Evolutionary conservation across 2,888 invertebrate species (phyloP).

Genomic region (Germaria angustata): DNA sequence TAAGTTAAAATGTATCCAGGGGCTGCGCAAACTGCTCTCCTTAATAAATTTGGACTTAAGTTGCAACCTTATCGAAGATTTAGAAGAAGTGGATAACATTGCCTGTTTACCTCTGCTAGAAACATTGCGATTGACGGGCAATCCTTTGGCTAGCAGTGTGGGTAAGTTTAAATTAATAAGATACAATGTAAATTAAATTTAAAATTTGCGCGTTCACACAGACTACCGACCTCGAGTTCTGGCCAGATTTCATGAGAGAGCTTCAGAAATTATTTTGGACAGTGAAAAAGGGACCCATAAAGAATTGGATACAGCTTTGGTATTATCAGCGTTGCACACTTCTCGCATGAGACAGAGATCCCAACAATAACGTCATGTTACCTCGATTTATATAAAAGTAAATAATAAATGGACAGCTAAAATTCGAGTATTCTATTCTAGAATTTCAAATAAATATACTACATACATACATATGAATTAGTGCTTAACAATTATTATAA

Average conservation of each 20-base stretch:
- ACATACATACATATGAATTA: no score
- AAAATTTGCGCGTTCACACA: slow-evolving; percentile 77
- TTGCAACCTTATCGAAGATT: slow-evolving; percentile 89
- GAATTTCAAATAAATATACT: neutral
- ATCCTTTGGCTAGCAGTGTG: slow-evolving; percentile 87
- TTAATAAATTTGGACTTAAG: slow-evolving; percentile 92
- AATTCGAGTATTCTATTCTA: neutral
- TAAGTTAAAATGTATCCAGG: slow-evolving; percentile 85
- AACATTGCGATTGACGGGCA: slow-evolving; percentile 91
- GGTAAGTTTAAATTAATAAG: slow-evolving; percentile 71
- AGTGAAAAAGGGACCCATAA: slow-evolving; percentile 92
- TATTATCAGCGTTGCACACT: slow-evolving; percentile 90
- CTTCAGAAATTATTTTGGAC: slow-evolving; percentile 91
- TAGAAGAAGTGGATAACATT: slow-evolving; percentile 90
- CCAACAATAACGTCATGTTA: slow-evolving; percentile 53
- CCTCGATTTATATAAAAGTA: neutral
- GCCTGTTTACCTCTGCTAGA: slow-evolving; percentile 92
- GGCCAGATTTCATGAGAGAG: slow-evolving; percentile 91
- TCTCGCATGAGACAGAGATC: slow-evolving; percentile 73
- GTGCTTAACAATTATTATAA: neutral
- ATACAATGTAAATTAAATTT: neutral
- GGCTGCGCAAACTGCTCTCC: slow-evolving; percentile 91
- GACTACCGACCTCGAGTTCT: slow-evolving; percentile 95
- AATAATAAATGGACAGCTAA: slow-evolving; percentile 31
- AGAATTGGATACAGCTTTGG: slow-evolving; percentile 94